A percentile compares a stretch with the other conserved stretches of the same genome.
Conservation (phyloP, 1,140 invertebrate genomes). For the Dendroctonus ponderosae region DNA sequence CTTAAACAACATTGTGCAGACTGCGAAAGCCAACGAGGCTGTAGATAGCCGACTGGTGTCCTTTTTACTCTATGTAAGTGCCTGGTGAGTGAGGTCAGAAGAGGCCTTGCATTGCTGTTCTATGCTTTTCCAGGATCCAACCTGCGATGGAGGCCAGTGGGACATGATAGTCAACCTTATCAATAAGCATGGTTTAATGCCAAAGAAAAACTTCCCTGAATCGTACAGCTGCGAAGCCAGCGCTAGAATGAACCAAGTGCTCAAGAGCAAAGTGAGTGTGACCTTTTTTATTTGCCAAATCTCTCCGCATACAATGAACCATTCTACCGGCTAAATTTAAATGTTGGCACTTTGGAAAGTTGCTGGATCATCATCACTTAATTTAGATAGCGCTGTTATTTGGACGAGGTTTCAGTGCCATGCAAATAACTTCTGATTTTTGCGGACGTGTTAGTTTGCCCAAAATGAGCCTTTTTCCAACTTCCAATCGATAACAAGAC, state of each 20-base stretch:
- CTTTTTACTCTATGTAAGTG: constrained; percentile 67
- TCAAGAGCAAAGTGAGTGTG: constrained; percentile 72
- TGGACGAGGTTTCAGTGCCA: too few relatives aligned
- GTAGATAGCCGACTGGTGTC: constrained; percentile 76
- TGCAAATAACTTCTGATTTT: too few relatives aligned
- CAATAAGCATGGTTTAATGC: constrained; percentile 82
- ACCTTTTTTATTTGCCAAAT: too few relatives aligned
- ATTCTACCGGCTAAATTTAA: too few relatives aligned
- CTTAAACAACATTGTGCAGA: constrained; percentile 77
- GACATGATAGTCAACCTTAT: constrained; percentile 87
- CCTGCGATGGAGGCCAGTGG: constrained; percentile 88
- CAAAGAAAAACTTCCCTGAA: constrained; percentile 84
- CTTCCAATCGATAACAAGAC: too few relatives aligned
- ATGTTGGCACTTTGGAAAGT: too few relatives aligned
- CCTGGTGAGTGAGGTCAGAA: background rate
- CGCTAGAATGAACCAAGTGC: constrained; percentile 69
- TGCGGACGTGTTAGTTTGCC: too few relatives aligned
- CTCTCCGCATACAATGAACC: too few relatives aligned
- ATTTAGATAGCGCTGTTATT: too few relatives aligned
- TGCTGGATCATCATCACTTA: too few relatives aligned
- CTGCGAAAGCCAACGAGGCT: constrained; percentile 68
- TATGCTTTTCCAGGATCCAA: constrained; percentile 61
- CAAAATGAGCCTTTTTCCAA: too few relatives aligned
- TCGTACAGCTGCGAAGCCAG: constrained; percentile 74
- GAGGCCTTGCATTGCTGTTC: constrained; percentile 7